A percentile compares a stretch with the other conserved stretches of the same genome.
These are phyloP conservation scores for Hippopotamus amphibius DNA, from an alignment of 2,113 vertebrate species.

Conservation along the genomic window DNA sequence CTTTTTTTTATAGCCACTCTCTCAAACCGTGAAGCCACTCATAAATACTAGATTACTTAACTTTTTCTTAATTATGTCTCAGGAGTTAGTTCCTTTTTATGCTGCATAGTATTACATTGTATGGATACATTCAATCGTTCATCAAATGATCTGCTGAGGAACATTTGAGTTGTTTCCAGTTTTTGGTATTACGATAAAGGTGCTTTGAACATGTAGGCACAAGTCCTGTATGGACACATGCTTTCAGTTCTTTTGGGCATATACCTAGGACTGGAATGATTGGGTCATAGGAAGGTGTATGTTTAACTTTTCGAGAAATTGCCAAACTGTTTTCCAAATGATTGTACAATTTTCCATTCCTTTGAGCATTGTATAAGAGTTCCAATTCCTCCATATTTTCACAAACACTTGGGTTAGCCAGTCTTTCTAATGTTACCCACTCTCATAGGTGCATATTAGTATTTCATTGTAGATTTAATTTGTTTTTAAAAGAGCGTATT, in stretches of 20 bases:
- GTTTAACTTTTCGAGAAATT: slow-evolving; percentile 35
- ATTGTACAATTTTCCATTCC: not conserved
- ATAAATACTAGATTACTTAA: not conserved
- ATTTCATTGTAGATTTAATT: not conserved
- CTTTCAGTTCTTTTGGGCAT: not conserved
- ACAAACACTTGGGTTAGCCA: not conserved
- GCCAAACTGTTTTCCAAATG: slow-evolving; percentile 8
- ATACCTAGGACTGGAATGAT: not conserved
- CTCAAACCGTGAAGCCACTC: not conserved
- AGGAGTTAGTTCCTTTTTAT: slow-evolving; percentile 9
- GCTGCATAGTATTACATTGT: not conserved
- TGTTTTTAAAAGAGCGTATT: not conserved
- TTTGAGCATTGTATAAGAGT: not conserved
- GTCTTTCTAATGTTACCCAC: not conserved
- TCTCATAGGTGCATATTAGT: not conserved
- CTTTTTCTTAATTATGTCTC: not conserved
- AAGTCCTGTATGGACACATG: not conserved
- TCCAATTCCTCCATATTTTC: not conserved
- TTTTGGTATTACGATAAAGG: not conserved
- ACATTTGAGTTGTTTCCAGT: slow-evolving; percentile 23
- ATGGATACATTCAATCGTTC: not conserved
- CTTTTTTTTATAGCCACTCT: not conserved
- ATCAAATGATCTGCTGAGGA: not conserved
- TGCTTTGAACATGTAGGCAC: not conserved
- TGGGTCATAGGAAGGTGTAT: not conserved